Percentiles rank a stretch among this genome's conserved stretches.
These are phyloP conservation scores for Bembecia ichneumoniformis DNA, from an alignment of 2,888 invertebrate genomes.

Conservation along the genomic window DNA sequence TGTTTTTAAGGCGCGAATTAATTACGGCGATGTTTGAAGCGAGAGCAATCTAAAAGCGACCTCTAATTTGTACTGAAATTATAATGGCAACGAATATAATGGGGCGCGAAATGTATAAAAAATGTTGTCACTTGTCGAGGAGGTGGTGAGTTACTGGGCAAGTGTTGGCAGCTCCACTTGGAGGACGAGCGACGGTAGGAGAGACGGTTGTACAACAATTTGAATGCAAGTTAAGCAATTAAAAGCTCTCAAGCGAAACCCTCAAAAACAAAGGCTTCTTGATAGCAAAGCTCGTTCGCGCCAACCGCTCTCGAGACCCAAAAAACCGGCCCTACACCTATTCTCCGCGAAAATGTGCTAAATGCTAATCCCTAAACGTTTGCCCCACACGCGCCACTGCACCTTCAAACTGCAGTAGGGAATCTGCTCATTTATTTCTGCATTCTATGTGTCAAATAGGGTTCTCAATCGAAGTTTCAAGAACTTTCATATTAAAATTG, in stretches of 20 bases:
- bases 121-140: no score
- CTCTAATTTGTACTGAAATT: no score
- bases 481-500: no score
- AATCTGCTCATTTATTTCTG: not conserved
- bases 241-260: slow-evolving; percentile 5
- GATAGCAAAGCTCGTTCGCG: not conserved
- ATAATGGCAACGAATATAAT: no score
- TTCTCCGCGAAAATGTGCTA: slow-evolving; percentile 31
- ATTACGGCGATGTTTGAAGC: no score
- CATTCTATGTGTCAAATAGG: not conserved
- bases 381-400: slow-evolving; percentile 4
- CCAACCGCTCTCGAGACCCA: not conserved
- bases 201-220: slow-evolving; percentile 8
- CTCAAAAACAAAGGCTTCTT: slow-evolving; percentile 18
- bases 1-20: no score
- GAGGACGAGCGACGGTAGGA: slow-evolving; percentile 3
- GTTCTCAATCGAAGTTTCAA: no score
- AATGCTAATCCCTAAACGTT: slow-evolving; percentile 38
- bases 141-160: no score
- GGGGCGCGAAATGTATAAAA: no score
- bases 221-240: slow-evolving; percentile 21
- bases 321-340: slow-evolving; percentile 17
- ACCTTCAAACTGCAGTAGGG: not conserved
- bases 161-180: no score
- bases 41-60: no score